Evolutionary conservation across 2,113 vertebrate genomes (phyloP), one percentile per base, ranked within the genome.

Genomic region (Suncus etruscus): DNA sequence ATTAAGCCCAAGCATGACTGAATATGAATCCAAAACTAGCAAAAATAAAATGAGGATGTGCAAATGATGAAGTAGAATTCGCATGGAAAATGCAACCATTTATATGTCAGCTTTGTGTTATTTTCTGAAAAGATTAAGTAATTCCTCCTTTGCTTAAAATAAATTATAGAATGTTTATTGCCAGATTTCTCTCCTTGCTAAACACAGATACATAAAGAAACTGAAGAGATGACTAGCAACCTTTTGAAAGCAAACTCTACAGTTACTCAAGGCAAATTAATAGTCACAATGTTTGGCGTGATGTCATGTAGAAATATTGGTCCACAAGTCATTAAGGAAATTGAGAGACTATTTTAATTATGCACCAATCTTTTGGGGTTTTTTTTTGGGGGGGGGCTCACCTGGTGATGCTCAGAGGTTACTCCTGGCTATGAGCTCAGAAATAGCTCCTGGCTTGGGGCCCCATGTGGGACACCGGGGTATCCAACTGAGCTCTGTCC

Each of bases 301-400:
- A 76, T 73, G 16, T 87, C 84, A 39, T 29, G 1, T 1, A 92
- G 87, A 93, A 94, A 85, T 54, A 80, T 58, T 75, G 77, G 61
- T 77, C 85, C 82, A 72, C 86, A 39, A 32, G 68, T 93, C 92
- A 96, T 94, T 95, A 94, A 96, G 82, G 73, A 92, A 95, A 94
- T 54, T 24, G 58, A 93, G 91, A 89, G 47, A 11, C 95, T 20
- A 83, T 86, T 94, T 96, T 92, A 95, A 91, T 96, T 94, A 86
- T 31, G 16, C 24, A 76, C 32, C 39, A 63, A 39, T 39, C 3
- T 39, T 39, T 39, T 39, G 39, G 39, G 39, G n/a, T n/a, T n/a
- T n/a, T 39, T 39, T 5, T 39, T 39, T 39, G 3, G 39, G 39
- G 39, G 39, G 39, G 39, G 39, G 39, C 39, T 39, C 5, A 39